Evolutionary conservation across 1,140 invertebrate genomes (phyloP).

Genomic region (Neomicropteryx cornuta): DNA sequence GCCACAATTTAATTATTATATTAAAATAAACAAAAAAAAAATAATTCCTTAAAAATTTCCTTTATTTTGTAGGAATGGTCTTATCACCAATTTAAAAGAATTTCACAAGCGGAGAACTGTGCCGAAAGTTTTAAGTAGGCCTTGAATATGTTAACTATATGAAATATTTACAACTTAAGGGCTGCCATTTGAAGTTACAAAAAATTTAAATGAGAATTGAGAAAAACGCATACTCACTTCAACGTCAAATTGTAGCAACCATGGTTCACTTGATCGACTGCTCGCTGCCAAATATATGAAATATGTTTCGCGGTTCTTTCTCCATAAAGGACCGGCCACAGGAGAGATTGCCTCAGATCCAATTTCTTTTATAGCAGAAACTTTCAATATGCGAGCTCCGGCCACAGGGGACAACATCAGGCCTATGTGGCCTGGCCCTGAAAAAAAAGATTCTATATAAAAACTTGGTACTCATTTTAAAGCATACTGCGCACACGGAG

Average conservation of each 20-base stretch:
- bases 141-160: too few relatives aligned
- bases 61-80: too few relatives aligned
- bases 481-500: too few relatives aligned
- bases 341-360: slow-evolving; percentile 11
- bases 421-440: slow-evolving; percentile 15
- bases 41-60: too few relatives aligned
- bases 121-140: too few relatives aligned
- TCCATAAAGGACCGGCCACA: slow-evolving; percentile 11
- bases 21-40: too few relatives aligned
- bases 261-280: slow-evolving; percentile 11
- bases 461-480: too few relatives aligned
- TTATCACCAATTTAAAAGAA: too few relatives aligned
- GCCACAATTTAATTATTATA: too few relatives aligned
- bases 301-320: slow-evolving; percentile 10
- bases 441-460: too few relatives aligned
- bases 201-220: neutral
- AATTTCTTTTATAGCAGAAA: slow-evolving; percentile 14
- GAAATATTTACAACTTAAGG: neutral
- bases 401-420: slow-evolving; percentile 13
- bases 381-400: slow-evolving; percentile 10
- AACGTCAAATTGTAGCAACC: slow-evolving; percentile 15
- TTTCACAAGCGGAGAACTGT: too few relatives aligned
- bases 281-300: slow-evolving; percentile 14
- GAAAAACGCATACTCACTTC: slow-evolving; percentile 7
- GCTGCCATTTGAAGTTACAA: neutral